These are phyloP conservation scores for Caretta caretta DNA, from an alignment of 2,113 vertebrate genomes.

Conservation along the genomic window DNA sequence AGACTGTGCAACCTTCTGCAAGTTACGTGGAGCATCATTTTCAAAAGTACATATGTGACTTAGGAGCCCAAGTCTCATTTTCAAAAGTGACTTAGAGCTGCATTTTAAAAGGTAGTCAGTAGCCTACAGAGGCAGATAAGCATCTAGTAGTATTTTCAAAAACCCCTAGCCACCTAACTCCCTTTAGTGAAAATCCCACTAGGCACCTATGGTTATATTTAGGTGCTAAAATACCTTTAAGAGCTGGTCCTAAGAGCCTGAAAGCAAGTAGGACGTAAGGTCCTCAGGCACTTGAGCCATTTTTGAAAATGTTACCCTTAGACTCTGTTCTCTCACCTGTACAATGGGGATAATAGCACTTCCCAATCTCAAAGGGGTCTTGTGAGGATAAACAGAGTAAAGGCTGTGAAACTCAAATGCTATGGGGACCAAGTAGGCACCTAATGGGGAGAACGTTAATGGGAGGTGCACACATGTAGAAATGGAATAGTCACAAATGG, in stretches of 20 bases:
- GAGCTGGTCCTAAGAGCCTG: accelerated
- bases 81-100: background rate
- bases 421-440: background rate
- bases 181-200: background rate
- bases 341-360: background rate
- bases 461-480: background rate
- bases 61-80: background rate
- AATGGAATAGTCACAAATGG: background rate
- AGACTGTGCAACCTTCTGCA: background rate
- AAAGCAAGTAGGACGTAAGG: background rate
- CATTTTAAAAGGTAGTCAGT: background rate
- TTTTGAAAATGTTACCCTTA: background rate
- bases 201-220: background rate
- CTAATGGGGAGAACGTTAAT: background rate
- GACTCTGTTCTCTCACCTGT: background rate
- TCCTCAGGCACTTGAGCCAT: background rate
- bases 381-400: background rate
- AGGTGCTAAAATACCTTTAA: background rate
- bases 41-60: background rate
- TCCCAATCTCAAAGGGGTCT: background rate
- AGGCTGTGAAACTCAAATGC: background rate
- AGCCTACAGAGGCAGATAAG: background rate
- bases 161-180: too few species aligned
- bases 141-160: too few species aligned
- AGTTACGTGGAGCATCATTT: background rate